Conservation (phyloP, 2,888 invertebrate species). For the Watsonalla binaria region DNA sequence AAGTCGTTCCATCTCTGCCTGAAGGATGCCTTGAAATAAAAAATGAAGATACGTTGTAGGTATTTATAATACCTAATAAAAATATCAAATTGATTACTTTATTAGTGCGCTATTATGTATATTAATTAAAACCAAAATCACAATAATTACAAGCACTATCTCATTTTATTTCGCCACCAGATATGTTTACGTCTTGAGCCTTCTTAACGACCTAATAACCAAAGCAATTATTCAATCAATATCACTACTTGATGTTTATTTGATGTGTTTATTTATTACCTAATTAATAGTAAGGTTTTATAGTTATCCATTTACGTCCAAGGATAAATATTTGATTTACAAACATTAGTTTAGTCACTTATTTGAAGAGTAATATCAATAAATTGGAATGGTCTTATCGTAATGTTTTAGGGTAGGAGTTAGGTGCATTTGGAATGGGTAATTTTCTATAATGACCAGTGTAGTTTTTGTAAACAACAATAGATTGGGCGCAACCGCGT, state of each 20-base stretch:
- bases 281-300: neutral
- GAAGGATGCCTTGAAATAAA: no score
- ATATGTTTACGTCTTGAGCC: neutral
- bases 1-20: no score
- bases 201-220: neutral
- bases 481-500: neutral
- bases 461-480: neutral
- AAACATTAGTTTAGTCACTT: no score
- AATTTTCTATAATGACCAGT: neutral
- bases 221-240: neutral
- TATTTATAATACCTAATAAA: no score
- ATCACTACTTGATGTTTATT: neutral
- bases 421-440: neutral
- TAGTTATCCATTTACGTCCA: no score
- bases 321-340: no score
- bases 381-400: no score
- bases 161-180: neutral
- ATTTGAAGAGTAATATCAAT: no score
- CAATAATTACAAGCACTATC: neutral
- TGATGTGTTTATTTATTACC: neutral
- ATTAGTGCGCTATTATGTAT: neutral
- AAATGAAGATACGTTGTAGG: no score
- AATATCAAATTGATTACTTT: no score
- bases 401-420: neutral
- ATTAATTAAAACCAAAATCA: neutral